Base-by-base conservation (phyloP, 2,888 invertebrate genomes). In the Ptychoptera albimana region DNA sequence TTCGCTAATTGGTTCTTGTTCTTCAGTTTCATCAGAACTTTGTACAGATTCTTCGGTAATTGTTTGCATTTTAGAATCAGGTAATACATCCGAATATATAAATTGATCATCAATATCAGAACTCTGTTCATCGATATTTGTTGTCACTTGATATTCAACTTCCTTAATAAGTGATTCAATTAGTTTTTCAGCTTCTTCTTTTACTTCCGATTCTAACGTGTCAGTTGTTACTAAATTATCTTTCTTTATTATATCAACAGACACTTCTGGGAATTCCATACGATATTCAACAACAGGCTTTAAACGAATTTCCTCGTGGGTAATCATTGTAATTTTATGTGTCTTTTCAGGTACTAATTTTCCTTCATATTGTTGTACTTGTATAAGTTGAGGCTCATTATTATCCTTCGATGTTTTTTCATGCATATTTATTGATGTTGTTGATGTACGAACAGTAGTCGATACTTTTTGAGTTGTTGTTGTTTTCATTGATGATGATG, bases 221-320 rank as follows among this genome's bases (percentile, higher is more conserved):
- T 16, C 2, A n/a, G 6, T 5, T 23, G 15, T 30, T 15, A 29
- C 55, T 39, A 55, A 39, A 43, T 56, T 57, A 53, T 62, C 56
- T 13, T 29, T 32, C 14, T 59, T 59, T 43, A 60, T 53, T 34
- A 58, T 63, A 49, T 63, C 57, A 11, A 57, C 59, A 47, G 59
- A 60, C 46, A 62, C 57, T 51, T 59, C 56, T 12, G 64, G 64
- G 50, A 65, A 68, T 67, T 78, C 65, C 70, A 78, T 68, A 70
- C 77, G 70, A 64, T 79, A 55, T 61, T 74, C 67, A 64, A 79
- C 69, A 38, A 79, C 72, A 10, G 80, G 79, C 48, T 75, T 74
- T 55, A 76, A 64, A 61, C 73, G 73, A 51, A 77, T 73, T 63
- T 81, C 79, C 62, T 82, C 81, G 48, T 82, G 81, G 6, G 80